Conservation (phyloP, 2,888 invertebrate species). For the Amaurobius ferox region DNA sequence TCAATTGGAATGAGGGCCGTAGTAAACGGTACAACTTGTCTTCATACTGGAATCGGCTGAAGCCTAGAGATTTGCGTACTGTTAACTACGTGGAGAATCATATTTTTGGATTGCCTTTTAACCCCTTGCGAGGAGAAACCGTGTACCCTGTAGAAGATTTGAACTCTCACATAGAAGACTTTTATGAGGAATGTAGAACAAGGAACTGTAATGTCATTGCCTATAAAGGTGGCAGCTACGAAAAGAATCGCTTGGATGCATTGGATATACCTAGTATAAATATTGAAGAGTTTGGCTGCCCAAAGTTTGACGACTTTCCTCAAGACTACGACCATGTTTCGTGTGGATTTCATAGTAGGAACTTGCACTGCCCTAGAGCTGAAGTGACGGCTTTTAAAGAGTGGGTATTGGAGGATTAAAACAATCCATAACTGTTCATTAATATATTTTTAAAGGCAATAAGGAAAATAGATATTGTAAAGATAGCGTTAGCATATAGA, state of each 20-base stretch:
- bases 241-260: neutral
- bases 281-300: neutral
- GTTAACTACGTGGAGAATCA: neutral
- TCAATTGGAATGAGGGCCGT: neutral
- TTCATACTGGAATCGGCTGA: neutral
- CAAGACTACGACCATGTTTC: neutral
- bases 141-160: neutral
- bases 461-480: too few species aligned
- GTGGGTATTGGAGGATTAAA: too few species aligned
- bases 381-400: slow-evolving; percentile 35
- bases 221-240: neutral
- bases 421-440: too few species aligned
- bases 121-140: neutral
- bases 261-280: neutral
- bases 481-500: too few species aligned
- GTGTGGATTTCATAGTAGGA: neutral
- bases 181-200: neutral
- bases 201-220: neutral
- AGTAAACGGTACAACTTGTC: neutral
- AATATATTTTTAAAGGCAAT: too few species aligned
- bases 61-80: neutral
- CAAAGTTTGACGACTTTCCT: neutral
- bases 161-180: neutral
- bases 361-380: slow-evolving; percentile 21
- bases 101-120: neutral